A percentile compares a stretch with the other conserved stretches of the same genome.
phyloP scores from a whole-genome alignment of 1,140 invertebrate species.

The Berghia stephanieae region DNA sequence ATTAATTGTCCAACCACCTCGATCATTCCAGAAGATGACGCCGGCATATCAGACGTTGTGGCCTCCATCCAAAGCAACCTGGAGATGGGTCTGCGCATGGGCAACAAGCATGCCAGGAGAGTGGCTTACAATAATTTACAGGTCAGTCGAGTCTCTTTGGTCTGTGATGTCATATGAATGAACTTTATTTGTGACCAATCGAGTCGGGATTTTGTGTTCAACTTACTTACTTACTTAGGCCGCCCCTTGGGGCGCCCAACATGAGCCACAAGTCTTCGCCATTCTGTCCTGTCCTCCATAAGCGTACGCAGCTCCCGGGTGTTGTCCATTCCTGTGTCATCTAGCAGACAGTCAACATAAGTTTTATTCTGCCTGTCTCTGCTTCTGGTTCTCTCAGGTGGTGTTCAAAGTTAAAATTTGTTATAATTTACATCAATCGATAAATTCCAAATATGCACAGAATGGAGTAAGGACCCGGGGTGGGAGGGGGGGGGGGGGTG shows the following conservation, averaged over 20 bases:
- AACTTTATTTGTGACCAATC: neutral
- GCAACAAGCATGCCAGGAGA: slow-evolving; percentile 38
- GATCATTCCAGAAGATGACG: slow-evolving; percentile 22
- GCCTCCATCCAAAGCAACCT: slow-evolving; percentile 46
- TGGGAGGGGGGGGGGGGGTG: too few relatives aligned
- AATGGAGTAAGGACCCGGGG: too few relatives aligned
- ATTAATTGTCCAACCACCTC: neutral
- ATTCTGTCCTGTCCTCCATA: too few relatives aligned
- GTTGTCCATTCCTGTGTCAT: too few relatives aligned
- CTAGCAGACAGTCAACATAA: too few relatives aligned
- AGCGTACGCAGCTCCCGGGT: too few relatives aligned
- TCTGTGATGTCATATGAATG: neutral
- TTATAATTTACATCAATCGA: neutral
- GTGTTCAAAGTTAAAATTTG: neutral
- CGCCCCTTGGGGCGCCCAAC: too few relatives aligned
- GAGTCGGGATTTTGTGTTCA: neutral
- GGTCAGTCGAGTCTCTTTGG: slow-evolving; percentile 36
- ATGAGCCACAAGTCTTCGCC: too few relatives aligned
- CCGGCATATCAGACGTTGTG: slow-evolving; percentile 43
- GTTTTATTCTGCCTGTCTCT: too few relatives aligned
- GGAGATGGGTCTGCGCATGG: slow-evolving; percentile 40
- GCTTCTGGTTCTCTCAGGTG: too few relatives aligned
- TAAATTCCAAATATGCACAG: neutral
- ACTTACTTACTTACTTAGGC: too few relatives aligned
- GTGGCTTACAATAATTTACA: slow-evolving; percentile 44